Evolutionary conservation across 2,797 vertebrate genomes (phyloP), one percentile per base, ranked within the genome.

Genomic region (Chelon auratus): DNA sequence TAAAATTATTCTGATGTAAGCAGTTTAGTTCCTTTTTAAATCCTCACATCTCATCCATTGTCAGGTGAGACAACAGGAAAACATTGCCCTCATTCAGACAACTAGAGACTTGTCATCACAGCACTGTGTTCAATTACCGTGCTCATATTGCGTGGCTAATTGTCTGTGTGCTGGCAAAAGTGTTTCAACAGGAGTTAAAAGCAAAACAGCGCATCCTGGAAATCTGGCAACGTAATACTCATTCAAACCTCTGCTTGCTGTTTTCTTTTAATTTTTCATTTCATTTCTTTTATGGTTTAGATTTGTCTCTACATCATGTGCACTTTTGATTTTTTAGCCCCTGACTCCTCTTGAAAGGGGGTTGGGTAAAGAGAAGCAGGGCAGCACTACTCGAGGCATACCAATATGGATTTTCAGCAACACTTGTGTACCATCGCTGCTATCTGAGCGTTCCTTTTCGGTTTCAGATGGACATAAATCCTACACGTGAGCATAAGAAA

Each of bases 81-180:
- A 85, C 72, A 77, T 70, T 60, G 69, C 85, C 80, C 81, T 62
- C 66, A 88, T 75, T 59, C 22, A 13, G 75, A 48, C 80, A 71
- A 80, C 51, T 77, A 48, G 61, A 77, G 80, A 76, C 64, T 53
- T 48, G 70, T 81, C 77, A 77, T 84, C 76, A 36, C 57, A 9
- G 74, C 61, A 11, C 64, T 55, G 68, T 85, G 83, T 89, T 87
- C 65, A 88, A 86, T 89, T 86, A 88, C 75, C 65, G 77, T 80
- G 79, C 65, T 45, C 79, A 73, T 70, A 75, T 68, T 80, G 81
- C 70, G 48, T 85, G 57, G 83, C 75, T 84, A 86, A 89, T 86
- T 84, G 80, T 74, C 67, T 72, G 7, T 66, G 81, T 68, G 73
- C 75, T 71, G 20, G 69, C 70, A 75, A 81, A 77, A 74, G 52